Base-by-base conservation (phyloP, 2,797 vertebrate species). In the Leptoclinus maculatus region DNA sequence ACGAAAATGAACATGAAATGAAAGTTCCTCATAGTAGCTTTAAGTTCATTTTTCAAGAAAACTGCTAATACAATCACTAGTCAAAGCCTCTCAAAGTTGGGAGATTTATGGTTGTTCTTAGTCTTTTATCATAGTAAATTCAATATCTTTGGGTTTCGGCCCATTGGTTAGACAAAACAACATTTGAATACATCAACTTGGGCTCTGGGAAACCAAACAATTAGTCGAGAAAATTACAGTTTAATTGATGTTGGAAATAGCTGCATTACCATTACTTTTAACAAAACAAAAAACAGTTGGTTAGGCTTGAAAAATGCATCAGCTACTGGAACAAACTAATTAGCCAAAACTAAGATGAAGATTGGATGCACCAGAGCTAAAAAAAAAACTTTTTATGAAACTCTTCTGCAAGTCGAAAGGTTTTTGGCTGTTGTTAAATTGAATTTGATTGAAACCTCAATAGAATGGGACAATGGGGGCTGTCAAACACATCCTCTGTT, bases 401-500 rank as follows among this genome's bases (percentile, higher is more conserved):
- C 23, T 47, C 25, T 51, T 54, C 34, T 66, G 34, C 6, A 51
- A 81, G 59, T 81, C 29, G 27, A 74, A 85, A 78, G 70, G 63
- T 71, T 74, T 74, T 67, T 43, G 38, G 25, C 39, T 14, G 57
- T n/a, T 74, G 49, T 78, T 73, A 43, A 71, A 73, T 36, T 79
- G 65, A 79, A 67, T 86, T 80, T 82, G 60, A 83, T 60, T 85
- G 71, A 83, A 87, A 77, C 38, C 2, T 14, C 71, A 4, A 21
- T 17, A 56, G 57, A 71, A 60, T 9, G 47, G 65, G 38, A 88
- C 76, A 90, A 84, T 32, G 47, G 75, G 39, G 29, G 51, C 82
- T 85, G 89, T 89, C 86, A 89, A 83, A 83, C 14, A 29, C 71
- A 38, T 74, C 66, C 14, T 36, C 65, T 51, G 54, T 59, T 83